A percentile compares a stretch with the other conserved stretches of the same genome.
Evolutionary conservation across 2,113 vertebrate species (phyloP).

Genomic region (Gallinago jamesoni): DNA sequence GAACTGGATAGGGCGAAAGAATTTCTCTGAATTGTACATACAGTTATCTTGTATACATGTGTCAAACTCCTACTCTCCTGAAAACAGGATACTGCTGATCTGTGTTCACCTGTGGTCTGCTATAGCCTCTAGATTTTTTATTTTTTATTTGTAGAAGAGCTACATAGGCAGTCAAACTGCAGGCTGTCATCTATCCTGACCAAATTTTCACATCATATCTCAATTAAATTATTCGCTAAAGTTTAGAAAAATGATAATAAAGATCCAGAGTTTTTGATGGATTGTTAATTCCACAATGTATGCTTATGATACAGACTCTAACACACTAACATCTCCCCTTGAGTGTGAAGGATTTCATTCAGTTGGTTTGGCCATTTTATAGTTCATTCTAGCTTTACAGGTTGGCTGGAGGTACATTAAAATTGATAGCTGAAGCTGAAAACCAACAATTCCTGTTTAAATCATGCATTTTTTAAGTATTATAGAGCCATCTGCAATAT

Average conservation of each 20-base stretch:
- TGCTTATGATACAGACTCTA: neutral
- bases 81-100: neutral
- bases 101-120: neutral
- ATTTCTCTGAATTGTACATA: neutral
- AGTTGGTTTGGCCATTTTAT: neutral
- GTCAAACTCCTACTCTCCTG: neutral
- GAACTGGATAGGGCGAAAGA: neutral
- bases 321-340: neutral
- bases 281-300: neutral
- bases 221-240: neutral
- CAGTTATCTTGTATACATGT: rapidly evolving
- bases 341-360: neutral
- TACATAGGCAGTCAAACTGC: neutral
- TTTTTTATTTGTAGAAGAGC: neutral
- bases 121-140: neutral
- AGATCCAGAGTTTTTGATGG: neutral
- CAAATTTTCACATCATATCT: rapidly evolving
- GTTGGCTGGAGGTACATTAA: neutral
- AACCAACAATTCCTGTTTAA: neutral
- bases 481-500: constrained; percentile 20
- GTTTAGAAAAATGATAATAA: neutral
- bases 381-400: neutral
- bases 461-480: constrained; percentile 20
- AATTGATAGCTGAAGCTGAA: constrained; percentile 19
- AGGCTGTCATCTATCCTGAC: neutral